A percentile compares a stretch with the other conserved stretches of the same genome.
These are phyloP conservation scores for Monopis laevigella DNA, from an alignment of 2,888 invertebrate species.

Conservation along the genomic window DNA sequence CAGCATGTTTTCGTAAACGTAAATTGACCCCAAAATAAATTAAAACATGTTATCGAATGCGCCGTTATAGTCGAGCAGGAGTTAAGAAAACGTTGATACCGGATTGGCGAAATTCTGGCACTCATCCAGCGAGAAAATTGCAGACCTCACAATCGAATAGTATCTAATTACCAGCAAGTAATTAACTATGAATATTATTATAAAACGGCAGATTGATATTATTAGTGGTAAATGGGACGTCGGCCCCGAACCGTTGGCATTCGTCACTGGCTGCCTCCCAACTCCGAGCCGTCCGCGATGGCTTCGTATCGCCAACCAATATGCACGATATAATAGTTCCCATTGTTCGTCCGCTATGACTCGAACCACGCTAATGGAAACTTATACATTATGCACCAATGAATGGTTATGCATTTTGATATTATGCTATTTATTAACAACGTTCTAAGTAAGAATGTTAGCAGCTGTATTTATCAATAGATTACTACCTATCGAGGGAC, in stretches of 20 bases:
- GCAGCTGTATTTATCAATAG: too few relatives aligned
- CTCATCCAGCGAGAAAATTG: neutral
- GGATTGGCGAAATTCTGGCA: constrained; percentile 4
- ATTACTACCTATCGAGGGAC: too few relatives aligned
- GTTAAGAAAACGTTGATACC: too few relatives aligned
- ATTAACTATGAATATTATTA: constrained; percentile 3
- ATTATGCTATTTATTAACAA: too few relatives aligned
- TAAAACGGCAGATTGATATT: neutral
- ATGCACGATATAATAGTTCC: constrained; percentile 18
- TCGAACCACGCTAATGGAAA: constrained; percentile 26
- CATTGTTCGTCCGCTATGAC: constrained; percentile 26
- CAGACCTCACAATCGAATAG: too few relatives aligned
- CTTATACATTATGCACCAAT: constrained; percentile 24
- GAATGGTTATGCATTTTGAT: too few relatives aligned
- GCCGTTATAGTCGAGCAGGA: too few relatives aligned
- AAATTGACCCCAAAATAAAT: too few relatives aligned
- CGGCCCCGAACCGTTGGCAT: constrained; percentile 37
- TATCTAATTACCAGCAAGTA: too few relatives aligned
- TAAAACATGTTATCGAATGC: too few relatives aligned
- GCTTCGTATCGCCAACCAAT: constrained; percentile 26
- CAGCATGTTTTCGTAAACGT: too few relatives aligned
- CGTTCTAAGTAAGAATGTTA: too few relatives aligned
- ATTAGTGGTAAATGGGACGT: constrained; percentile 8
- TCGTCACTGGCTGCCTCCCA: constrained; percentile 42
- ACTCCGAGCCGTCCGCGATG: constrained; percentile 38